Percentiles rank a stretch among this genome's conserved stretches.
These are phyloP conservation scores for Drosophila diplacantha DNA, from an alignment of 2,888 invertebrate genomes.

Conservation along the genomic window DNA sequence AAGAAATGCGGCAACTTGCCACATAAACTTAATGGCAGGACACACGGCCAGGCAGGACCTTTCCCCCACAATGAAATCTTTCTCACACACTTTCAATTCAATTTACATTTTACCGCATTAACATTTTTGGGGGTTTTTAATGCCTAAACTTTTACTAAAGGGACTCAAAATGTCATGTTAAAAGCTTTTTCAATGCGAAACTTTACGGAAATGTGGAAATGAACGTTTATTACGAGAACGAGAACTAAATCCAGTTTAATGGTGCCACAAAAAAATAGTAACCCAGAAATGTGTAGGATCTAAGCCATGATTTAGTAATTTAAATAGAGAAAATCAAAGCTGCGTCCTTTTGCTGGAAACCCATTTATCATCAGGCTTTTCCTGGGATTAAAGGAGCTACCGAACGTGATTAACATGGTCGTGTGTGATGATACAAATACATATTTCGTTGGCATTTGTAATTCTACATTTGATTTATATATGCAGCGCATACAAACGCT, in stretches of 20 bases:
- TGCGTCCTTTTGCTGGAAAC: background rate
- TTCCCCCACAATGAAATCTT: slow-evolving; percentile 1
- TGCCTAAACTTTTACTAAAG: slow-evolving; percentile 28
- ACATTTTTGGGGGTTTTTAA: slow-evolving; percentile 39
- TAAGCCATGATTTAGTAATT: slow-evolving; percentile 22
- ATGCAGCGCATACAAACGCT: slow-evolving; percentile 44
- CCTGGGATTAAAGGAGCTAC: slow-evolving; percentile 15
- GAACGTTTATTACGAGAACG: slow-evolving; percentile 23
- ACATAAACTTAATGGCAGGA: slow-evolving; percentile 48
- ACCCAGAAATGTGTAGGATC: background rate
- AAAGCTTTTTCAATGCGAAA: slow-evolving; percentile 35
- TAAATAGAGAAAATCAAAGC: slow-evolving; percentile 25
- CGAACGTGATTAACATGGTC: slow-evolving; percentile 36
- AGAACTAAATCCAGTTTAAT: slow-evolving; percentile 31
- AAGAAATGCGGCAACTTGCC: slow-evolving; percentile 49
- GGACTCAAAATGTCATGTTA: slow-evolving; percentile 26
- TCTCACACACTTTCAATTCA: slow-evolving; percentile 32
- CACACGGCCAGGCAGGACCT: slow-evolving; percentile 1
- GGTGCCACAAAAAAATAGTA: background rate
- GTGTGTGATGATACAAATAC: slow-evolving; percentile 13
- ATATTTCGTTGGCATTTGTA: slow-evolving; percentile 30
- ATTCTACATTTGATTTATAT: slow-evolving; percentile 40
- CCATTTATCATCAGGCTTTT: slow-evolving; percentile 23
- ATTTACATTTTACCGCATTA: slow-evolving; percentile 40
- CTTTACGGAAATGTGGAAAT: slow-evolving; percentile 7